Base-by-base conservation (phyloP, 53 echinoderm and acorn worm genomes). In the Henricia sp. region DNA sequence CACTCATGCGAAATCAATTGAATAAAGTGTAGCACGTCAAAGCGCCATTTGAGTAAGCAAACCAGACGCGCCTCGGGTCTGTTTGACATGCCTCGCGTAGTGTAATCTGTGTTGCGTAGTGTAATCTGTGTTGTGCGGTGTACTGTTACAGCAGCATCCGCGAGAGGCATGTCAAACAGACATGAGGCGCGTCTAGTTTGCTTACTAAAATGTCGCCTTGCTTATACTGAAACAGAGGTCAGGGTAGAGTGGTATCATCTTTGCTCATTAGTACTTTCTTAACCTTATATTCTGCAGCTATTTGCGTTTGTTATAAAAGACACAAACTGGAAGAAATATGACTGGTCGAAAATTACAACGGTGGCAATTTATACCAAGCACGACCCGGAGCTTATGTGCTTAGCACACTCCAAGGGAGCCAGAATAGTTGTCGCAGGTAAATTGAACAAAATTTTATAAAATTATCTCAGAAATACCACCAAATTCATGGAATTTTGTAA, bases 281-380 rank as follows among this genome's bases (percentile, higher is more conserved):
- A 14, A 21, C 16, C 70, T 76, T 27, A 20, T 16, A 59, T 54
- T 43, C 39, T 43, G 16, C 86, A 95, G 95, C 71, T 95, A 9
- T 91, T 76, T 72, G 87, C 86, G 14, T 95, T 95, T 65, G 67
- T 66, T 24, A 87, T 88, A 24, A 54, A 83, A 3, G 32, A 50
- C 12, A 14, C 8, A 12, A 11, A 70, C 26, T 85, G 85, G 85
- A 44, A 60, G 62, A 16, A 35, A 1, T 85, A 85, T 73, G 73
- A 85, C 20, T 85, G 85, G 85, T 72, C 85, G 34, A 20, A 72
- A 9, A 72, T 73, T 3, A 85, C 85, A 16, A 85, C 85, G 11
- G 73, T 85, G 24, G 85, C 57, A 2, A 23, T 53, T 25, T 85
- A 56, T 26, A 29, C 43, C 40, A 23, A 72, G 37, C 73, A 72